Evolutionary conservation across 2,113 vertebrate genomes (phyloP), one percentile per base, ranked within the genome.

Genomic region (Dipodomys stephensi): DNA sequence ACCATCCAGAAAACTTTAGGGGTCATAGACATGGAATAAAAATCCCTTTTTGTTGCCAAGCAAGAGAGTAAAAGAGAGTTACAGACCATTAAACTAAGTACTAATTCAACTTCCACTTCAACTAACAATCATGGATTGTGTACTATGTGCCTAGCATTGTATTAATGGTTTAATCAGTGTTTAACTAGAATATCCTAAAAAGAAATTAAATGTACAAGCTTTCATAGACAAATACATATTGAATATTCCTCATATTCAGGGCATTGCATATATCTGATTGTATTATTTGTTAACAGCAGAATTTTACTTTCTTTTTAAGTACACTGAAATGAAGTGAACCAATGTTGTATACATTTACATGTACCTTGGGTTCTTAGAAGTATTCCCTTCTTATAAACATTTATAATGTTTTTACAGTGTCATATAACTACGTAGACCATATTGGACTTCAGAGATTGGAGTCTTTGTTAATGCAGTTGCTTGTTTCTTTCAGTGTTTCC

Each of bases 1-100:
- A 62, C 64, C 88, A 96, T 93, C 90, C 95, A 91, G 93, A 96
- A 95, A 90, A 96, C 60, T 88, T 97, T 87, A 90, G 78, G 82
- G 82, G 64, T 96, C 27, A 20, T 71, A 57, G 64, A 74, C 57
- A 18, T 65, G 30, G 57, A 64, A 79, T 69, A 23, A 46, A 88
- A 68, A 74, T 30, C 19, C 28, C 28, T 77, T 68, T 65, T 81
- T 62, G 30, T 79, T 94, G 32, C 39, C 25, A 95, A 19, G 20
- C 19, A 65, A 73, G 44, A 76, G 25, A 87, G 30, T 69, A 76
- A 91, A 94, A 74, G 73, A 89, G 15, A 92, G 74, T 71, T 85
- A 57, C 18, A 84, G 78, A 22, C 22, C 82, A 79, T 87, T 94
- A 91, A 93, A 65, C 72, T 87, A 94, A 92, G 64, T 49, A 84